Evolutionary conservation across 2,113 vertebrate species (phyloP).

Genomic region (Melanostigma gelatinosum): DNA sequence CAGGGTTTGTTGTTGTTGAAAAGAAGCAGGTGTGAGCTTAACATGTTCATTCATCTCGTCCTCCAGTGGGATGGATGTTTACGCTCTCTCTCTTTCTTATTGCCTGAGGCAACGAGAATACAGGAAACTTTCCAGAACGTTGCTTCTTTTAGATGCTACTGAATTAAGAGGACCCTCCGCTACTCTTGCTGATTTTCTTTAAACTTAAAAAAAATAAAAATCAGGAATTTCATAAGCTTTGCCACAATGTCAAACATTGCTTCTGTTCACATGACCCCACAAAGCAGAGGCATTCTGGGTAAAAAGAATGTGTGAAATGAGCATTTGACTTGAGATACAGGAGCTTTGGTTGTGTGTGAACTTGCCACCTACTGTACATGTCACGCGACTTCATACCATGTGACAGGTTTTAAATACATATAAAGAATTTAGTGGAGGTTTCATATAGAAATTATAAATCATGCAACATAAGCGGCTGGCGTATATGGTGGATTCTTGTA

Average conservation of each 20-base stretch:
- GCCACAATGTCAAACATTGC: background rate
- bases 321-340: background rate
- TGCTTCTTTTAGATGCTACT: background rate
- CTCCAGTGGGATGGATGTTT: background rate
- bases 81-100: background rate
- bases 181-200: background rate
- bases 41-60: background rate
- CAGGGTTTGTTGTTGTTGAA: background rate
- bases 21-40: background rate
- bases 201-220: background rate
- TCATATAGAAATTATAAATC: conserved; percentile 65
- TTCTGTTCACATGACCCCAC: conserved; percentile 25
- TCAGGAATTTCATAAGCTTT: background rate
- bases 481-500: conserved; percentile 45
- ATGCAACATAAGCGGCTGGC: conserved; percentile 34
- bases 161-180: background rate
- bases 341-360: background rate
- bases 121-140: background rate
- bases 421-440: conserved; percentile 28
- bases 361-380: background rate
- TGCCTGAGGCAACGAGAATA: background rate
- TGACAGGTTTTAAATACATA: background rate
- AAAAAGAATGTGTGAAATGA: conserved; percentile 5
- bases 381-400: conserved; percentile 17
- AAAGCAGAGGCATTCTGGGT: conserved; percentile 21